Conservation (phyloP, 2,113 vertebrate species). For the Mus pahari region DNA sequence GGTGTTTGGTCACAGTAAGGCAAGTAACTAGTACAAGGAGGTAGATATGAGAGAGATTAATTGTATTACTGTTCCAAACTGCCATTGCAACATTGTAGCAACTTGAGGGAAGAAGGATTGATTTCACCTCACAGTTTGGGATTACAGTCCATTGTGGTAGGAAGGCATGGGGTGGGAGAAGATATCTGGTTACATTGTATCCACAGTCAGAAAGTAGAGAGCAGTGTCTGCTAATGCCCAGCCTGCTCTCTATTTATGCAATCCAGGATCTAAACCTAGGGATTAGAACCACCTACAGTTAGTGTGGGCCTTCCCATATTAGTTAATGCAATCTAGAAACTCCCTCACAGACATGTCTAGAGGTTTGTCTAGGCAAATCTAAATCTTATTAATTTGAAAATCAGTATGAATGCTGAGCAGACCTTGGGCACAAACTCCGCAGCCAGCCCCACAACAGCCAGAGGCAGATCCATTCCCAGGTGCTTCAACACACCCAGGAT, state of each 20-base stretch:
- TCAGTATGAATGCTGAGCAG: too few relatives aligned
- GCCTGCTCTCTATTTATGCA: neutral
- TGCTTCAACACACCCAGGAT: too few relatives aligned
- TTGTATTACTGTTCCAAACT: neutral
- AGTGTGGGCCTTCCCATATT: neutral
- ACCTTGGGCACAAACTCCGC: too few relatives aligned
- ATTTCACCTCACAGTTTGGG: neutral
- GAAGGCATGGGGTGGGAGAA: neutral
- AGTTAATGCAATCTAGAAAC: neutral
- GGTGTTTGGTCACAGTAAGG: neutral
- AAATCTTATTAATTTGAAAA: neutral
- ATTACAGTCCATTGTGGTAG: neutral
- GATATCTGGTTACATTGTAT: neutral
- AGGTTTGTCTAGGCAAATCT: neutral
- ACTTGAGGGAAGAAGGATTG: neutral
- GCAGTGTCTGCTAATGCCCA: neutral
- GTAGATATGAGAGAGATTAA: neutral
- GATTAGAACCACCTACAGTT: neutral
- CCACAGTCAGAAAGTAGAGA: neutral
- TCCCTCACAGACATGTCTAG: neutral
- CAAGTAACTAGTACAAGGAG: neutral
- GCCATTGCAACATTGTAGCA: neutral
- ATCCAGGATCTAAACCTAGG: neutral
- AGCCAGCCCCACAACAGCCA: too few relatives aligned
- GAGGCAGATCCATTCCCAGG: too few relatives aligned